Base-by-base conservation (phyloP, 2,113 vertebrate species). In the Labrus mixtus region DNA sequence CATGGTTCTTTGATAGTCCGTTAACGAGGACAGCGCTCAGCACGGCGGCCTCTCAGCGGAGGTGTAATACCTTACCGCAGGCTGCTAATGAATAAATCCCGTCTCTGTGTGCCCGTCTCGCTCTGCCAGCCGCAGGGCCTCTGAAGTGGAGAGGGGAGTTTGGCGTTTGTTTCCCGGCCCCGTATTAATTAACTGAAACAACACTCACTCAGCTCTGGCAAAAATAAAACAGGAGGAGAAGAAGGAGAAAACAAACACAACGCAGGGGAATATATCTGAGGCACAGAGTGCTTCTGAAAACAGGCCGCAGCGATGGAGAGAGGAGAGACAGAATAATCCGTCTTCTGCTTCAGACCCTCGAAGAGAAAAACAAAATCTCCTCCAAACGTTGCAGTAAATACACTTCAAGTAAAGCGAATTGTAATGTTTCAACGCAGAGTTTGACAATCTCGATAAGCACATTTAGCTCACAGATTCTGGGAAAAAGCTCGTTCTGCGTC, bases 71-170 rank as follows among this genome's bases (percentile, higher is more conserved):
- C 75, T 84, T 76, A 48, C 85, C 62, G 71, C 78, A 22, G 85
- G 71, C 81, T 76, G 75, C 72, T 84, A 84, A 79, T 87, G 82
- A 82, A 79, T 76, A 79, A 79, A 79, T 76, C 72, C 77, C 75
- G 65, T 73, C 73, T 58, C 63, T 64, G 11, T 0, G 45, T 58
- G 82, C 78, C 66, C 71, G 62, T 67, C 83, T 83, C n/a, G 3
- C 78, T 67, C 63, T 81, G 81, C 75, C 84, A 89, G 72, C 76
- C 81, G 15, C 64, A 6, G 64, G 62, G 59, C 43, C 54, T 82
- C 76, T 86, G 68, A 84, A 82, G 78, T 55, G 36, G 51, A 71
- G 72, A 36, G 54, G 15, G 6, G 59, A 72, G 74, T 78, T 76
- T 76, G 83, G 73, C 23, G 39, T 84, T 81, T 87, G 79, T 77